Evolutionary conservation across 2,113 vertebrate genomes (phyloP).

Genomic region (Capreolus pygargus): DNA sequence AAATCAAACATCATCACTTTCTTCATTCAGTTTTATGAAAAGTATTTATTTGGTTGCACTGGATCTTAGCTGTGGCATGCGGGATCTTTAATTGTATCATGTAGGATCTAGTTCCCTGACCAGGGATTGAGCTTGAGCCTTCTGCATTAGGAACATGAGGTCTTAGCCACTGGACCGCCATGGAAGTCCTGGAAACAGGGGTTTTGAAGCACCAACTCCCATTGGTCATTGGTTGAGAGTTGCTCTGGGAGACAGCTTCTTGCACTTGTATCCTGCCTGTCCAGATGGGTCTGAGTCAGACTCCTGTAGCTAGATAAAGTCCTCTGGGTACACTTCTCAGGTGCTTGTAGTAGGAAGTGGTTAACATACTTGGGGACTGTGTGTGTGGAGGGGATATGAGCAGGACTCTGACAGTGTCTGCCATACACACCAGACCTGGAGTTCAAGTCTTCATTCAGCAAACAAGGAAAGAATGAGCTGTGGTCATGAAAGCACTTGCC

Average conservation of each 20-base stretch:
- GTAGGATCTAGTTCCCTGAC: background rate
- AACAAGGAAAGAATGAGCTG: background rate
- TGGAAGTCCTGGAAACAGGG: background rate
- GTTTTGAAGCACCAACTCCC: background rate
- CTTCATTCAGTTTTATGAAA: background rate
- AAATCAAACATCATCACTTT: background rate
- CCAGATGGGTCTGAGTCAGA: background rate
- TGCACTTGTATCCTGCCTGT: background rate
- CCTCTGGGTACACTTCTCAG: background rate
- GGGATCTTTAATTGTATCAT: background rate
- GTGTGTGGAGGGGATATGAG: background rate
- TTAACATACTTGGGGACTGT: background rate
- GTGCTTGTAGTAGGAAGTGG: background rate
- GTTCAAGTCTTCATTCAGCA: background rate
- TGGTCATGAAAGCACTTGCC: background rate
- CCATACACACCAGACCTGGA: background rate
- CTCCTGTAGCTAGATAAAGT: background rate
- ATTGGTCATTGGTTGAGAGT: background rate
- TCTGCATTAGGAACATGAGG: background rate
- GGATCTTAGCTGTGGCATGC: background rate
- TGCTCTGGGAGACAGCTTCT: background rate
- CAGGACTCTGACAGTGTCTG: background rate
- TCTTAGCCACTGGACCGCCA: background rate
- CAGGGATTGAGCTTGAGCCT: background rate
- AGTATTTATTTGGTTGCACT: background rate